Conservation (phyloP, 2,113 vertebrate species). For the Ciconia maguari region DNA sequence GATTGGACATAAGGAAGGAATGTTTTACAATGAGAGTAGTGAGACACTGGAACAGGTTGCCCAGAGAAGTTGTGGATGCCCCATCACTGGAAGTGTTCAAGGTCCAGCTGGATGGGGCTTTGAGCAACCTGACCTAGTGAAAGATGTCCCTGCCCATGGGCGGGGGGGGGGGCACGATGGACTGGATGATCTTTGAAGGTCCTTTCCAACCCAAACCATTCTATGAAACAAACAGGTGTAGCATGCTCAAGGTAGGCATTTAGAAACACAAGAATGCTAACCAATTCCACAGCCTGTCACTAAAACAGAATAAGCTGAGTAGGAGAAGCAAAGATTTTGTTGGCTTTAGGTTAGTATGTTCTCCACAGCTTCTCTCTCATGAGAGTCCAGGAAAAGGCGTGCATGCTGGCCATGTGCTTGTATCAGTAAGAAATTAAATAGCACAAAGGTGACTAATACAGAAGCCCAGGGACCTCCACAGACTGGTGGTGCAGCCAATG, state of each 20-base stretch:
- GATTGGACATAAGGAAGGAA: background rate
- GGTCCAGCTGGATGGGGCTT: background rate
- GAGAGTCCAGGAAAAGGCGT: background rate
- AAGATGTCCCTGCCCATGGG: fast-evolving
- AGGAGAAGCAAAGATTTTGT: background rate
- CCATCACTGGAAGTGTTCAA: background rate
- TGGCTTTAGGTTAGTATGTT: background rate
- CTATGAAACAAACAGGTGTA: background rate
- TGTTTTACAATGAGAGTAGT: background rate
- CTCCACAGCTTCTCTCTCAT: background rate
- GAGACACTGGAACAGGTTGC: background rate
- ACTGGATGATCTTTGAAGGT: background rate
- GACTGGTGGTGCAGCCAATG: background rate
- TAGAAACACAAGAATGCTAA: background rate
- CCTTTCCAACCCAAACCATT: background rate
- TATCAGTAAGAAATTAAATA: background rate
- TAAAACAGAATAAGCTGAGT: background rate
- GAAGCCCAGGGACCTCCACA: background rate
- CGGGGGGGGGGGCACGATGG: too few species aligned
- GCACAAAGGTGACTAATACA: background rate
- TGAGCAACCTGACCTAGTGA: background rate
- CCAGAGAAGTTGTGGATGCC: background rate
- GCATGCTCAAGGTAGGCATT: background rate
- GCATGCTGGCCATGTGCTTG: background rate
- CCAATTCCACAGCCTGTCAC: background rate